Evolutionary conservation across 2,797 vertebrate species (phyloP).

Genomic region (Acanthurus leucopareius): DNA sequence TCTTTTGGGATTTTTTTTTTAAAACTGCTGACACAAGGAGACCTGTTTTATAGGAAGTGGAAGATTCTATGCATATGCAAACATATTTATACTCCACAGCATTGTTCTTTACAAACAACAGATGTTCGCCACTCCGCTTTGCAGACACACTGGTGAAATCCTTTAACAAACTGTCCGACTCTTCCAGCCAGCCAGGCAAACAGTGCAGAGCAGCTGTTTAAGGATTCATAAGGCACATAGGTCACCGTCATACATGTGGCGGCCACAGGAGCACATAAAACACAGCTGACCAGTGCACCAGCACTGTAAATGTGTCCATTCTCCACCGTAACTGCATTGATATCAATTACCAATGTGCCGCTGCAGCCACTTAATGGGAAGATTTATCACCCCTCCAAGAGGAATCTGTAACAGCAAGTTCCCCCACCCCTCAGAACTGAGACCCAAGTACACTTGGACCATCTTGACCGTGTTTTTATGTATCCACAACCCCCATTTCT

Average conservation of each 20-base stretch:
- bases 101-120: conserved; percentile 74
- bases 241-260: conserved; percentile 82
- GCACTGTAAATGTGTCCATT: conserved; percentile 83
- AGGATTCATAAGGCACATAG: conserved; percentile 87
- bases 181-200: conserved; percentile 68
- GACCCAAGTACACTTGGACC: conserved; percentile 55
- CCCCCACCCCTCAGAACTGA: conserved; percentile 36
- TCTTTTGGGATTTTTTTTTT: conserved; percentile 22
- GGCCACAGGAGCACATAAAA: conserved; percentile 84
- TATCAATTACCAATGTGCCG: conserved; percentile 84
- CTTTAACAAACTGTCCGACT: conserved; percentile 66
- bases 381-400: conserved; percentile 79
- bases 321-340: conserved; percentile 79
- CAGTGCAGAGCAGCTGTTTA: conserved; percentile 84
- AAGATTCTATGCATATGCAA: conserved; percentile 73
- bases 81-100: conserved; percentile 71
- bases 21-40: conserved; percentile 63
- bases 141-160: conserved; percentile 44
- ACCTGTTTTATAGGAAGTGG: conserved; percentile 43
- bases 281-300: conserved; percentile 83
- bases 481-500: conserved; percentile 67
- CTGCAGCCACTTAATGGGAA: conserved; percentile 78
- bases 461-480: conserved; percentile 53
- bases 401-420: conserved; percentile 71
- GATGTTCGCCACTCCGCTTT: conserved; percentile 68